These are phyloP conservation scores for Acanthosepion esculentum DNA, from an alignment of 2,888 invertebrate species.

Conservation along the genomic window DNA sequence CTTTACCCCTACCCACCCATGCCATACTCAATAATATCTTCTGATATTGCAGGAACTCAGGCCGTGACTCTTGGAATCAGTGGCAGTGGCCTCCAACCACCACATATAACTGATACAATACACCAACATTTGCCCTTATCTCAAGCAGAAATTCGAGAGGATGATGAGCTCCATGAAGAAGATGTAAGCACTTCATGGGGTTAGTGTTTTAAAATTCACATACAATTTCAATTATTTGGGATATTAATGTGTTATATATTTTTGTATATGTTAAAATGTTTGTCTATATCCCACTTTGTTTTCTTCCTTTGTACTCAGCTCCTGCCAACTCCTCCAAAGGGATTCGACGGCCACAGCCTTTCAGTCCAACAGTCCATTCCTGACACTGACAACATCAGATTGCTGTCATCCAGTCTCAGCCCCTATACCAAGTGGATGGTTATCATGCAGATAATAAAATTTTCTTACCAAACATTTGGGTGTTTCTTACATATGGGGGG, in stretches of 20 bases:
- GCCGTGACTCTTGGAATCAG: constrained; percentile 56
- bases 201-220: not conserved
- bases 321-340: not conserved
- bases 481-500: too few relatives aligned
- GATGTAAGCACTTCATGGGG: not conserved
- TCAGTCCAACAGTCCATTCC: not conserved
- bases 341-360: not conserved
- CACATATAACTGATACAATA: constrained; percentile 36
- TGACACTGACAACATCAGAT: not conserved
- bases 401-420: not conserved
- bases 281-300: not conserved
- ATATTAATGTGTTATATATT: too few relatives aligned
- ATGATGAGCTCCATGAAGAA: not conserved
- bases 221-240: not conserved
- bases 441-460: constrained; percentile 2
- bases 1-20: not conserved
- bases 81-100: constrained; percentile 65
- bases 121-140: not conserved
- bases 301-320: not conserved
- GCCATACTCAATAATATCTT: not conserved
- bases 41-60: not conserved
- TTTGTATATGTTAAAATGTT: too few relatives aligned
- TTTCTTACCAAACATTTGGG: not conserved
- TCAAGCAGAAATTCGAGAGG: constrained; percentile 25
- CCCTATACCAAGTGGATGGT: not conserved